Percentiles rank a stretch among this genome's conserved stretches.
Evolutionary conservation across 2,113 vertebrate species (phyloP).

Genomic region (Thunnus thynnus): DNA sequence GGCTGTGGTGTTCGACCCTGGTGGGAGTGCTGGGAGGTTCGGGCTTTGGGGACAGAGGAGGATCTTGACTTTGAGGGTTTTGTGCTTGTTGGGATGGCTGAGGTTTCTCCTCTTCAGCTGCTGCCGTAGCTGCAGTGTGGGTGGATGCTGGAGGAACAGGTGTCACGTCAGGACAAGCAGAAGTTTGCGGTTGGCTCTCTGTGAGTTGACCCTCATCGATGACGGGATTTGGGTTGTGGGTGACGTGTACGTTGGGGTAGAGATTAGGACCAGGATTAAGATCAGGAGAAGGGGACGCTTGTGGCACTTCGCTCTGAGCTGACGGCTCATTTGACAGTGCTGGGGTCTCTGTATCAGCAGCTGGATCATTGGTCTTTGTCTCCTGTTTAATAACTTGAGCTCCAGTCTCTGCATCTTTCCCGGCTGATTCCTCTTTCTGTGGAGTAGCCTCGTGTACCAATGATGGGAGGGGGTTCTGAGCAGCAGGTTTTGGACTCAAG

Average conservation of each 20-base stretch:
- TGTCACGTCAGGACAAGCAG: background rate
- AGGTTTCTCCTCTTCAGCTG: constrained; percentile 48
- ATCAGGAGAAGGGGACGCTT: constrained; percentile 60
- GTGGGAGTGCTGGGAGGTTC: constrained; percentile 20
- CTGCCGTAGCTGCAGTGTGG: background rate
- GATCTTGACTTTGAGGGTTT: constrained; percentile 12
- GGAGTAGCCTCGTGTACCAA: constrained; percentile 25
- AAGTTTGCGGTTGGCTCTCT: constrained; percentile 13
- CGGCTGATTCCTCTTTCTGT: constrained; percentile 26
- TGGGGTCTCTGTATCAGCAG: constrained; percentile 32
- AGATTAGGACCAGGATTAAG: constrained; percentile 75
- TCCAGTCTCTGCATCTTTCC: constrained; percentile 26
- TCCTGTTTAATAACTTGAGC: constrained; percentile 16
- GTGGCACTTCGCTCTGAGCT: constrained; percentile 14
- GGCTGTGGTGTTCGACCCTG: constrained; percentile 23
- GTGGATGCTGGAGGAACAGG: constrained; percentile 10
- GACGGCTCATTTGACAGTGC: constrained; percentile 21
- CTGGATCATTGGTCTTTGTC: background rate
- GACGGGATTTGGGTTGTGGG: constrained; percentile 64
- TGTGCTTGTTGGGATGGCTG: constrained; percentile 56
- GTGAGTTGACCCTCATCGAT: constrained; percentile 27
- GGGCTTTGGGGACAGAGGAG: constrained; percentile 47
- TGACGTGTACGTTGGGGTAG: constrained; percentile 71
- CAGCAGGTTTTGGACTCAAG: constrained; percentile 23
- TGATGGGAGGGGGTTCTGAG: constrained; percentile 7